Percentiles rank a stretch among this genome's conserved stretches.
phyloP scores from a whole-genome alignment of 2,797 vertebrate species.

The Mycteria americana region DNA sequence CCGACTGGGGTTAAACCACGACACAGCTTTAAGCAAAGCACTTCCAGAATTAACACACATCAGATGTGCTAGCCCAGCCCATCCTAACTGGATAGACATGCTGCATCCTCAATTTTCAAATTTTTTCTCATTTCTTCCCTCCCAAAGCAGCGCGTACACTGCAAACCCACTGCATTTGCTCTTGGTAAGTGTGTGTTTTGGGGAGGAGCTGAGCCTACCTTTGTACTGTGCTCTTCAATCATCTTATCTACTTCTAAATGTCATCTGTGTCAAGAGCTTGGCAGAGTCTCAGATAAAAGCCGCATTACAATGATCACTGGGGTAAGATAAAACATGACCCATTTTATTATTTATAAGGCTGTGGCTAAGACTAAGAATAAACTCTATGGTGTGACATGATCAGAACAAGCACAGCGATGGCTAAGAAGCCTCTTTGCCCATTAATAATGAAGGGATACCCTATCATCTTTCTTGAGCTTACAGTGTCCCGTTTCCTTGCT shows the following conservation, averaged over 20 bases:
- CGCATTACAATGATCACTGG: conserved; percentile 38
- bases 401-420: conserved; percentile 68
- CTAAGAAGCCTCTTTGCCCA: conserved; percentile 50
- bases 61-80: too few relatives aligned
- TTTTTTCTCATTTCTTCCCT: background rate
- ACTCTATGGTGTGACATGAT: conserved; percentile 73
- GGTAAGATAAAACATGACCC: conserved; percentile 64
- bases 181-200: fast-evolving
- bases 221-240: background rate
- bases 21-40: background rate
- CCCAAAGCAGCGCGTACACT: background rate
- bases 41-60: background rate
- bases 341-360: conserved; percentile 73
- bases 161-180: background rate
- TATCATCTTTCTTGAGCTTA: conserved; percentile 71
- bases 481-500: background rate
- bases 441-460: conserved; percentile 82
- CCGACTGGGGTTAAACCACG: too few relatives aligned
- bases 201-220: background rate
- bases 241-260: background rate
- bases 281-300: conserved; percentile 58
- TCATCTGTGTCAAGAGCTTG: conserved; percentile 43
- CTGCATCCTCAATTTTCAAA: background rate
- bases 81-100: background rate
- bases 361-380: conserved; percentile 65